Percentiles rank a stretch among this genome's conserved stretches.
Conservation (phyloP, 2,113 vertebrate species). For the Octodon degus region DNA sequence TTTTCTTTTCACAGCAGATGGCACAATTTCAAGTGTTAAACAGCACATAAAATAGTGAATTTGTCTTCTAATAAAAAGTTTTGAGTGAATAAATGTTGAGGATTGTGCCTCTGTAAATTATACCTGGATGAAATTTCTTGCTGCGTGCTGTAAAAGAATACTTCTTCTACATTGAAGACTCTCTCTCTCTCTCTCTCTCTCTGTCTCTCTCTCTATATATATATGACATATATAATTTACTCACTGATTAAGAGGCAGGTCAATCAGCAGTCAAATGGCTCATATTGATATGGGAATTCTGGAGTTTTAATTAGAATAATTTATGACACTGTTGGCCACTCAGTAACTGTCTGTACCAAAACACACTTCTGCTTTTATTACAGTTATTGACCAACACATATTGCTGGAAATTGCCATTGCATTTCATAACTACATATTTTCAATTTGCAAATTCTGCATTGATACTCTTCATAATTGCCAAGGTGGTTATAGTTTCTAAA, state of each 20-base stretch:
- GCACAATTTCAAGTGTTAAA: neutral
- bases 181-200: no score
- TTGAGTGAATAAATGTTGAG: neutral
- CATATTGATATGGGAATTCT: neutral
- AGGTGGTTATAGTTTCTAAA: neutral
- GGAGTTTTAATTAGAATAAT: constrained; percentile 21
- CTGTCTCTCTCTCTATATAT: neutral
- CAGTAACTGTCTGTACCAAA: neutral
- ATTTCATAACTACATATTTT: neutral
- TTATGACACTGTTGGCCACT: neutral
- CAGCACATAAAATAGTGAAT: neutral
- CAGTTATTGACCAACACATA: neutral
- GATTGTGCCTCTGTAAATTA: neutral
- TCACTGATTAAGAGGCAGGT: neutral
- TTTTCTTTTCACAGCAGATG: neutral
- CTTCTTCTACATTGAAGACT: neutral
- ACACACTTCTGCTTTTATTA: neutral
- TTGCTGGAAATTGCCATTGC: neutral
- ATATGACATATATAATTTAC: neutral
- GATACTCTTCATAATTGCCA: neutral
- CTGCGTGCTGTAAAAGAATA: neutral
- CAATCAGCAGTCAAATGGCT: neutral
- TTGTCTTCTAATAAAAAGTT: neutral
- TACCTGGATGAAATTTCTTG: neutral
- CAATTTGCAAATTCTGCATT: neutral